These are phyloP conservation scores for Hassar affinis DNA, from an alignment of 2,113 vertebrate genomes.

Conservation along the genomic window DNA sequence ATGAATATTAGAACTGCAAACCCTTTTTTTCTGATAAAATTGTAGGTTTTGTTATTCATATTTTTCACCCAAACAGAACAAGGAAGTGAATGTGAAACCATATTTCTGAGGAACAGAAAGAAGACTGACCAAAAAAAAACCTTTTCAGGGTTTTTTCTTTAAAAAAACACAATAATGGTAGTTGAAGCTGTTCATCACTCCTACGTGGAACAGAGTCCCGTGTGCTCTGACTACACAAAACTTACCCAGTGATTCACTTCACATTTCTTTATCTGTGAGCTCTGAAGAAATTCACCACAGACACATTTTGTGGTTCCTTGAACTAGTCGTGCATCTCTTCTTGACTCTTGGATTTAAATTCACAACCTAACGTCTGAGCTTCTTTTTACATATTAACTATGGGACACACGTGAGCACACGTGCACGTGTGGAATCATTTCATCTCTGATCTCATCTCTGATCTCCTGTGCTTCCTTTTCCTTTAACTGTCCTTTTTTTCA, in stretches of 20 bases:
- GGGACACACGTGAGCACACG: background rate
- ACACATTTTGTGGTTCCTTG: background rate
- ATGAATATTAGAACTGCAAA: background rate
- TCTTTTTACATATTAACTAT: background rate
- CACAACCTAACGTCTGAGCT: background rate
- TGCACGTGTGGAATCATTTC: background rate
- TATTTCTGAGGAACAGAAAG: constrained; percentile 19
- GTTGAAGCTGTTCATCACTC: background rate
- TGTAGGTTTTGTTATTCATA: background rate
- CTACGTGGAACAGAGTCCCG: background rate
- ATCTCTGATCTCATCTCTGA: background rate
- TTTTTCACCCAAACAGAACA: background rate
- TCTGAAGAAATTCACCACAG: background rate
- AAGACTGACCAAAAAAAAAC: background rate
- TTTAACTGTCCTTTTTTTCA: background rate
- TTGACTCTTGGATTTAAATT: background rate
- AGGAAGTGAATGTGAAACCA: background rate
- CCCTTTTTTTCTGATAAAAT: background rate
- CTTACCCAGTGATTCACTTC: background rate
- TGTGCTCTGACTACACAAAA: background rate
- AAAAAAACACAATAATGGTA: background rate
- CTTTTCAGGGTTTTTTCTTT: background rate
- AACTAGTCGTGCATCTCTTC: background rate
- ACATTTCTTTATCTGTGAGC: background rate
- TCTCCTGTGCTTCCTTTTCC: background rate